phyloP scores from a whole-genome alignment of 2,113 vertebrate genomes.

The Periophthalmus modestus region DNA sequence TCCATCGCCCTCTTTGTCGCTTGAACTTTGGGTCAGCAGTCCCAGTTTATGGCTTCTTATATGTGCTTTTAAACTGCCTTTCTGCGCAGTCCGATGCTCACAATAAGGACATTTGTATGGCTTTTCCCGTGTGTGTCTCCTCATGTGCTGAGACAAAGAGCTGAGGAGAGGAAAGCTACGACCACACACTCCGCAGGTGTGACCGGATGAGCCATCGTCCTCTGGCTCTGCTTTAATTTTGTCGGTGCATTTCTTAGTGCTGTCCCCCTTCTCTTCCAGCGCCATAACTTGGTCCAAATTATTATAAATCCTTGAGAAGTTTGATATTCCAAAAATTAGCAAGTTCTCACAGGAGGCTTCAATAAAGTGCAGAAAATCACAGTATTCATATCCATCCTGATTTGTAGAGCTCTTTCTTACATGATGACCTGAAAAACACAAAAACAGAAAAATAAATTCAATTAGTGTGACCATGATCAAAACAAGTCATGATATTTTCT shows the following conservation, averaged over 20 bases:
- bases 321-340: constrained; percentile 22
- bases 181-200: constrained; percentile 92
- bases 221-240: constrained; percentile 69
- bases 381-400: constrained; percentile 45
- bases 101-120: constrained; percentile 98
- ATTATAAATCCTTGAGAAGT: constrained; percentile 24
- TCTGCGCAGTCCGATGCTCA: constrained; percentile 94
- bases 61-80: constrained; percentile 95
- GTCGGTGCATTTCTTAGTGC: constrained; percentile 54
- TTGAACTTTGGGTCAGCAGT: constrained; percentile 80
- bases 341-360: constrained; percentile 33
- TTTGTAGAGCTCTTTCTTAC: constrained; percentile 23
- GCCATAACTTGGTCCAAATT: constrained; percentile 67
- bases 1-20: constrained; percentile 72
- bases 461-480: background rate
- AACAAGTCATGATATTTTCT: background rate
- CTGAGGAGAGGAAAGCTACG: constrained; percentile 96
- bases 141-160: constrained; percentile 96
- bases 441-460: background rate
- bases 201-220: constrained; percentile 78
- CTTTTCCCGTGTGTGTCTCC: constrained; percentile 94
- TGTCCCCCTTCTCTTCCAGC: constrained; percentile 78
- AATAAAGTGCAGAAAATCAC: constrained; percentile 25
- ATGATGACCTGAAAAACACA: constrained; percentile 51
- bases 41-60: constrained; percentile 93